Evolutionary conservation across 2,888 invertebrate genomes (phyloP), one percentile per base, ranked within the genome.

Genomic region (Archaeoteleia sp.): DNA sequence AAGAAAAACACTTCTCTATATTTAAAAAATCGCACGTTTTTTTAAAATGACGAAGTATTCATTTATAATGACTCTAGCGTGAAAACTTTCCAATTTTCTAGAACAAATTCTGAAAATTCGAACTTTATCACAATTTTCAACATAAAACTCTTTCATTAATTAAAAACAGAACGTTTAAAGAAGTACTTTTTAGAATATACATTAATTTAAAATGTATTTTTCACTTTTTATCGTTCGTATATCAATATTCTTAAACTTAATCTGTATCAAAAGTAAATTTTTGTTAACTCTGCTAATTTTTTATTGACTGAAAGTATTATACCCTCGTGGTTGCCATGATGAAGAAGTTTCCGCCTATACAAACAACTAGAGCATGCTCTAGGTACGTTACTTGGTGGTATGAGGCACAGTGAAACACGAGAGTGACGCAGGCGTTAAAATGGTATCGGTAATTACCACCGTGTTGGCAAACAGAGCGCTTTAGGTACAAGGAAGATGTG

Each of bases 371-470:
- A 45, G 30, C 48, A 42, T 8, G 32, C 30, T 37, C 12, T 54
- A 42, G 48, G 40, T 62, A 29, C 40, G 54, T 62, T 54, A 62
- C 40, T 53, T 45, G 39, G 42, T 42, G 42, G 53, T 53, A 40
- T 37, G 46, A 46, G 61, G 61, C 32, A 25, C 45, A 43, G 32
- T 48, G 54, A 54, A 60, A 67, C 58, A 66, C 37, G 43, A 54
- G 51, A 58, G 53, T 51, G 63, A 62, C 63, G 65, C 53, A 63
- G 73, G 74, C 76, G 76, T 78, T 80, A 75, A 80, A 80, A 76
- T 76, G 76, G 78, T 79, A 81, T 80, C 77, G 76, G 80, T 79
- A 82, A 82, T 82, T 82, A 81, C 77, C 77, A 71, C 66, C 76
- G 73, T 80, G 79, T 81, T 77, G 74, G 80, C 77, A 81, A 82